These are phyloP conservation scores for Amazona vittata DNA, from an alignment of 2,113 vertebrate species.

Conservation along the genomic window DNA sequence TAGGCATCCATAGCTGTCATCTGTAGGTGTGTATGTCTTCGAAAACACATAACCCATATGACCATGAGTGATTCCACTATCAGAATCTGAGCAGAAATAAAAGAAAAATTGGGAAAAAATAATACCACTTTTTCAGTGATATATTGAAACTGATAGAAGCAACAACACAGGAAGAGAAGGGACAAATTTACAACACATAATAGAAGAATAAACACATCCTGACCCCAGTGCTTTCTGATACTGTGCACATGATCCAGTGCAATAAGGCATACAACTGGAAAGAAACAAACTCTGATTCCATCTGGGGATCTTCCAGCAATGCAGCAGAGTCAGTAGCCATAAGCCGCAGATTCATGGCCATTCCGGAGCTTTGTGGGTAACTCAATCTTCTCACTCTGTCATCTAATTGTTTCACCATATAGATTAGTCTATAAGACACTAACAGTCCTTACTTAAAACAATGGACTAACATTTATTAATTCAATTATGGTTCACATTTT, in stretches of 20 bases:
- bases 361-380: neutral
- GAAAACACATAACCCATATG: constrained; percentile 93
- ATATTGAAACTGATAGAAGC: neutral
- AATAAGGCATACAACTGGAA: neutral
- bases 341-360: neutral
- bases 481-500: neutral
- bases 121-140: neutral
- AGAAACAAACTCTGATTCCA: neutral
- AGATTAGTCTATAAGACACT: neutral
- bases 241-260: neutral
- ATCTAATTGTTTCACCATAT: neutral
- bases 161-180: neutral
- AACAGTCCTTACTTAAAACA: neutral
- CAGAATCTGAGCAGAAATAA: constrained; percentile 81
- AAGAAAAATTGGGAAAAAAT: neutral
- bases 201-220: neutral
- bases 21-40: constrained; percentile 84
- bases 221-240: neutral
- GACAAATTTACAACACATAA: neutral
- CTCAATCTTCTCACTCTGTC: neutral
- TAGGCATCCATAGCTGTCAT: constrained; percentile 90
- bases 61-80: constrained; percentile 90
- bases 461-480: neutral
- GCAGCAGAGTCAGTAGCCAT: neutral
- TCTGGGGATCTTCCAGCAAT: neutral